Conservation (phyloP, 1,140 invertebrate species). For the Solenopsis invicta region DNA sequence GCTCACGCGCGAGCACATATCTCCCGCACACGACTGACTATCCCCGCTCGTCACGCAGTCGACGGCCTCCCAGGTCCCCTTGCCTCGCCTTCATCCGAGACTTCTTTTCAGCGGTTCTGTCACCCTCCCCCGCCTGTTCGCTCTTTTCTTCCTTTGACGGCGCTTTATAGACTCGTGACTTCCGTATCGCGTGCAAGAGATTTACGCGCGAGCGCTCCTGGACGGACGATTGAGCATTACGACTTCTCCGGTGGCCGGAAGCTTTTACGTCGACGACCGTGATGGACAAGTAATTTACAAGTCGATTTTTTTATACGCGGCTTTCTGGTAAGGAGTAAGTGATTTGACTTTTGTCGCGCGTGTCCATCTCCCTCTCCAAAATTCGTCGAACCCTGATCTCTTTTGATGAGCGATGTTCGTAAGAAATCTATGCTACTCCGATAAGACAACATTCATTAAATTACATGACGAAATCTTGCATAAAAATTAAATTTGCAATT, state of each 20-base stretch:
- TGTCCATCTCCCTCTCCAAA: not conserved
- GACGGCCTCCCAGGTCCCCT: slow-evolving; percentile 51
- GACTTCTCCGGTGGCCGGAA: slow-evolving; percentile 62
- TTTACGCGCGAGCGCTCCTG: slow-evolving; percentile 60
- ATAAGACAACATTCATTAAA: no score
- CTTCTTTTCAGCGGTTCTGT: slow-evolving; percentile 58
- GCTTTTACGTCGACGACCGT: slow-evolving; percentile 49
- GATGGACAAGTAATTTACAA: slow-evolving; percentile 51
- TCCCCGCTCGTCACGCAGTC: slow-evolving; percentile 51
- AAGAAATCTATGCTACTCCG: not conserved
- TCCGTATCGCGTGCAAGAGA: slow-evolving; percentile 59
- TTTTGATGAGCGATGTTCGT: not conserved
- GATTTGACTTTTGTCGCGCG: not conserved
- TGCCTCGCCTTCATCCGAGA: slow-evolving; percentile 46
- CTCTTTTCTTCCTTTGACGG: slow-evolving; percentile 56
- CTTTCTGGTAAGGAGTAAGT: not conserved
- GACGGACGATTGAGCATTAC: slow-evolving; percentile 45
- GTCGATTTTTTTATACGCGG: not conserved
- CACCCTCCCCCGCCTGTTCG: slow-evolving; percentile 1
- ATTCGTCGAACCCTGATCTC: not conserved
- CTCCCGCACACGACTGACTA: slow-evolving; percentile 65
- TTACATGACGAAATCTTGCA: no score
- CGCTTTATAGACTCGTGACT: slow-evolving; percentile 62
- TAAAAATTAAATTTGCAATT: no score
- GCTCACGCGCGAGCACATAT: slow-evolving; percentile 50